A percentile compares a stretch with the other conserved stretches of the same genome.
These are phyloP conservation scores for Lampris megalopsis DNA, from an alignment of 2,113 vertebrate species.

Conservation along the genomic window DNA sequence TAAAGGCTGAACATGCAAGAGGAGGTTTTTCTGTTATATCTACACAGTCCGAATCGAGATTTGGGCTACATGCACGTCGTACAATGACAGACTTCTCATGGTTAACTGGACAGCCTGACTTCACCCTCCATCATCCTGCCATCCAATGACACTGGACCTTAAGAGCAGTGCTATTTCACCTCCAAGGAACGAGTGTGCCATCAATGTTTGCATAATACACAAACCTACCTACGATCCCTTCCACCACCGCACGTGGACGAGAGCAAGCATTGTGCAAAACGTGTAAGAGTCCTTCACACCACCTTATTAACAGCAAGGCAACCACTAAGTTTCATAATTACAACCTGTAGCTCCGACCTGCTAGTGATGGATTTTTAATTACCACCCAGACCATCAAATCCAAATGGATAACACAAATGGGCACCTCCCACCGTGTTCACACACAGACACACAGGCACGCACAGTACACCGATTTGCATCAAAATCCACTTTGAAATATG, in stretches of 20 bases:
- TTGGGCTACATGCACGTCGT: too few species aligned
- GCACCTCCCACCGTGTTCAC: slow-evolving; percentile 9
- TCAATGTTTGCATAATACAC: background rate
- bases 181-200: background rate
- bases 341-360: slow-evolving; percentile 28
- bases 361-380: slow-evolving; percentile 10
- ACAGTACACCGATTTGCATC: background rate
- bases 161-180: background rate
- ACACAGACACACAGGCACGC: slow-evolving; percentile 8
- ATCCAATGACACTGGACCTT: background rate
- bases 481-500: too few species aligned
- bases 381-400: background rate
- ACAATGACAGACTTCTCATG: too few species aligned
- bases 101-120: too few species aligned
- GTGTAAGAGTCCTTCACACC: slow-evolving; percentile 51
- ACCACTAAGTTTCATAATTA: slow-evolving; percentile 49
- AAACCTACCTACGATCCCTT: slow-evolving; percentile 28
- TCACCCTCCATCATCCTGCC: background rate
- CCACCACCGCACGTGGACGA: slow-evolving; percentile 11
- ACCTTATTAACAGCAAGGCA: slow-evolving; percentile 49
- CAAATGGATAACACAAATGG: background rate
- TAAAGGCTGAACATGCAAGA: too few species aligned
- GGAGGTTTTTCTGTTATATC: too few species aligned
- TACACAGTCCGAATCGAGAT: too few species aligned
- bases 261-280: slow-evolving; percentile 47